Conservation (phyloP, 2,113 vertebrate species). For the Gymnorhina tibicen region DNA sequence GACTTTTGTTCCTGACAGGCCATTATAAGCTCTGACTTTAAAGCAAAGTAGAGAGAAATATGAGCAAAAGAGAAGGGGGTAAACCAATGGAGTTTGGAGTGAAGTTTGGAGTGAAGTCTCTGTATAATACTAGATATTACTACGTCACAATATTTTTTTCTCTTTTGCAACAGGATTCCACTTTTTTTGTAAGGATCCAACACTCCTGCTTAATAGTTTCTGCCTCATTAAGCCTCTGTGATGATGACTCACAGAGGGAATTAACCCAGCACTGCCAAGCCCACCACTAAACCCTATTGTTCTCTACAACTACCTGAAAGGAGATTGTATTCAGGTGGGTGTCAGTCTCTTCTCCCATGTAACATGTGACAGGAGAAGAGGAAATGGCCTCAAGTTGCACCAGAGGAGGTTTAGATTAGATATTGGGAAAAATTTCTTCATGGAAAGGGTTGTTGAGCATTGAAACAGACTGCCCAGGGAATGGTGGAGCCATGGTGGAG, state of each 20-base stretch:
- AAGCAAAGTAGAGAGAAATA: neutral
- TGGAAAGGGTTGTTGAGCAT: rapidly evolving
- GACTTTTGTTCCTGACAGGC: neutral
- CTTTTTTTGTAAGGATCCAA: neutral
- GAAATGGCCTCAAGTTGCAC: neutral
- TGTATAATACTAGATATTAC: neutral
- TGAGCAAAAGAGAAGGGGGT: neutral
- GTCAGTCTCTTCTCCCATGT: too few species aligned
- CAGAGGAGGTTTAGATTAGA: neutral
- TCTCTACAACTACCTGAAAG: neutral
- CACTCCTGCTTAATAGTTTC: neutral
- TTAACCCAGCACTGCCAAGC: neutral
- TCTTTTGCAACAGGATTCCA: neutral
- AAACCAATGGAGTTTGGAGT: neutral
- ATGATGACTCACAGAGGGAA: rapidly evolving
- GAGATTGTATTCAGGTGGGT: neutral
- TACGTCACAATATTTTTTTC: neutral
- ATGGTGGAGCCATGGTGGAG: neutral
- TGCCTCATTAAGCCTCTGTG: neutral
- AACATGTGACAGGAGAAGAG: neutral
- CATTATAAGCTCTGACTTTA: neutral
- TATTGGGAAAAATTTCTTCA: neutral
- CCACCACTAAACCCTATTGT: neutral
- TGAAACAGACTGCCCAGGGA: neutral
- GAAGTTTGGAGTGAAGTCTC: neutral